Evolutionary conservation across 1,140 invertebrate species (phyloP), one percentile per base, ranked within the genome.

Genomic region (Mamestra configurata): DNA sequence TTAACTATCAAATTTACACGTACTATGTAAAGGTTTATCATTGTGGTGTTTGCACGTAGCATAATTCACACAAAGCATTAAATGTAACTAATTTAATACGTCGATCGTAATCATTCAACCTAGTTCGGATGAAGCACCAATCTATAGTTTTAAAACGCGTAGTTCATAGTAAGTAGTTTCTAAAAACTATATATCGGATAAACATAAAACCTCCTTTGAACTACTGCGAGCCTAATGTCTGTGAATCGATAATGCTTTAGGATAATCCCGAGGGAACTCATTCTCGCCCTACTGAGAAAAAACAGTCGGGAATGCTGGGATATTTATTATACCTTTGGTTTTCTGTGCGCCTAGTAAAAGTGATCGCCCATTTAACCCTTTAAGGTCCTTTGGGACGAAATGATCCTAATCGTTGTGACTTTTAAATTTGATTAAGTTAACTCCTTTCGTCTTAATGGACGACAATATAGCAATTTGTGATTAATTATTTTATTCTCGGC

Each of bases 201-300:
- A 73, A 18, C 15, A 13, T 13, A 24, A 72, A 78, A 59, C 35
- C 77, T 79, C 35, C 37, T 68, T 35, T n/a, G 11, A 5, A 35
- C 57, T 20, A 61, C 77, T 79, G 77, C 68, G 53, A 55, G 53
- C 73, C 73, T 76, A 49, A 24, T 81, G 35, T 51, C 40, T 71
- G 70, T 81, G 70, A 81, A 78, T 78, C 51, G 22, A 27, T 78
- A 79, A 81, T 81, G 40, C 40, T 70, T 18, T 49, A 37, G 51
- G 35, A 75, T 61, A 22, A 51, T 75, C 80, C 80, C 59, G 11
- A 31, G 70, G 71, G 80, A 78, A 31, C 57, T 51, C 31, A 70
- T 59, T 79, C 49, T 40, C 61, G 35, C 20, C 37, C 40, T n/a
- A 20, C 43, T 46, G 53, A 57, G 35, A 35, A 76, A 24, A 61